Percentiles rank a stretch among this genome's conserved stretches.
Conservation (phyloP, 2,797 vertebrate species). For the Numenius phaeopus region DNA sequence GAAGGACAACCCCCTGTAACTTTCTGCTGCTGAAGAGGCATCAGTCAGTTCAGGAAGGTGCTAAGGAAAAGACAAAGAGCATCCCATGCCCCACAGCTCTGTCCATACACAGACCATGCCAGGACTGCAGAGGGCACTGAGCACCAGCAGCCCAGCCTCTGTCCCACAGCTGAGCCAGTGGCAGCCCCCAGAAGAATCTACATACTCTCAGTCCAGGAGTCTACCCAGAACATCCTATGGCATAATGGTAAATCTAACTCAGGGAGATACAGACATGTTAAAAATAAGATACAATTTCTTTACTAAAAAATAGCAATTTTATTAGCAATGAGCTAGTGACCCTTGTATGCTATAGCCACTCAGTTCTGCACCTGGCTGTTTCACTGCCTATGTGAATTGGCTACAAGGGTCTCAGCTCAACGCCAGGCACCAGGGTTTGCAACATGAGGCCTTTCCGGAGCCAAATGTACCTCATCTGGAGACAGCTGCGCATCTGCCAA, state of each 20-base stretch:
- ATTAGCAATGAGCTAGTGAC: neutral
- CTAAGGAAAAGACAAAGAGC: neutral
- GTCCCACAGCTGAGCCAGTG: neutral
- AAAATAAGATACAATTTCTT: neutral
- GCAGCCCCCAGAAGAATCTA: neutral
- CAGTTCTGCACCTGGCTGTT: neutral
- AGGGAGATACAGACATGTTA: neutral
- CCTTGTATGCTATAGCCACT: neutral
- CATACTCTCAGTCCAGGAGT: neutral
- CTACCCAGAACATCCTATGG: neutral
- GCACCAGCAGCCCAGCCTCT: neutral
- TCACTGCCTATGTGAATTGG: neutral
- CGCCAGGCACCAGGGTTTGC: neutral
- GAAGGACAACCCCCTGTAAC: neutral
- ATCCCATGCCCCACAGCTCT: neutral
- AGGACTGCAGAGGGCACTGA: neutral
- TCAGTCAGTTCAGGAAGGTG: neutral
- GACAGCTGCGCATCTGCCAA: neutral
- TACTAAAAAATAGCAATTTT: neutral
- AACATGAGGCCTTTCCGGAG: neutral
- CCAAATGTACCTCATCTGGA: neutral
- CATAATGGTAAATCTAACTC: neutral
- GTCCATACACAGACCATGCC: neutral
- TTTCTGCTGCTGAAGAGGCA: neutral
- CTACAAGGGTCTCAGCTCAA: neutral